phyloP scores from a whole-genome alignment of 2,888 invertebrate species.

The Drosophila tripunctata region DNA sequence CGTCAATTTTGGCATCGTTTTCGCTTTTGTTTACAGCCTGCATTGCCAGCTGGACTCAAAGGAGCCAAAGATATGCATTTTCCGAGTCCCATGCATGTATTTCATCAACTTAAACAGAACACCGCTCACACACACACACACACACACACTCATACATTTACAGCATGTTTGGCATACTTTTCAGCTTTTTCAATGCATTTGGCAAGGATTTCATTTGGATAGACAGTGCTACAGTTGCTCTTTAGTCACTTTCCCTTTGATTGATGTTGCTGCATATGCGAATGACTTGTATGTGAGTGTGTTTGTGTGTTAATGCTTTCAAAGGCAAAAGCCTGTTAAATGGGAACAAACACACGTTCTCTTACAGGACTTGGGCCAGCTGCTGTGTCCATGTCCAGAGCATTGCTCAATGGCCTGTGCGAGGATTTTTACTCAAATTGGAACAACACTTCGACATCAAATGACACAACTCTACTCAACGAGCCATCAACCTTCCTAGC shows the following conservation, averaged over 20 bases:
- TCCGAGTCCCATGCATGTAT: conserved; percentile 36
- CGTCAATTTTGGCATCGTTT: conserved; percentile 41
- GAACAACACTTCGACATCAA: conserved; percentile 58
- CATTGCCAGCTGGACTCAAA: conserved; percentile 19
- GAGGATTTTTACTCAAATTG: conserved; percentile 50
- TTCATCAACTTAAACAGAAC: conserved; percentile 55
- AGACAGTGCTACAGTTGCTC: conserved; percentile 5
- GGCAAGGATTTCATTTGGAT: conserved; percentile 36
- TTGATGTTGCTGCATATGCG: conserved; percentile 66
- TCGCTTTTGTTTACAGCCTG: conserved; percentile 17
- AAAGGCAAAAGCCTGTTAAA: conserved; percentile 52
- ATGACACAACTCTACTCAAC: conserved; percentile 40
- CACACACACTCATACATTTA: conserved; percentile 5
- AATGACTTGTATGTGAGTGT: conserved; percentile 38
- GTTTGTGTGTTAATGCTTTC: conserved; percentile 17
- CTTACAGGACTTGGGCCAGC: conserved; percentile 20
- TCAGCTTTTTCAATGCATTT: conserved; percentile 67
- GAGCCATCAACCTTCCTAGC: conserved; percentile 3
- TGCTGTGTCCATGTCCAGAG: conserved; percentile 28
- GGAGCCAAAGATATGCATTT: conserved; percentile 15
- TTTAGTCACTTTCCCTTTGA: conserved; percentile 64
- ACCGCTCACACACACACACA: conserved; percentile 32
- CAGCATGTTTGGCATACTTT: conserved; percentile 65
- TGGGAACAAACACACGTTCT: conserved; percentile 24
- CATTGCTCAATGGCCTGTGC: conserved; percentile 52